Conservation (phyloP, 30 jellyfish, hydroid and myxozoan genomes). For the Phacellophora camtschatica region DNA sequence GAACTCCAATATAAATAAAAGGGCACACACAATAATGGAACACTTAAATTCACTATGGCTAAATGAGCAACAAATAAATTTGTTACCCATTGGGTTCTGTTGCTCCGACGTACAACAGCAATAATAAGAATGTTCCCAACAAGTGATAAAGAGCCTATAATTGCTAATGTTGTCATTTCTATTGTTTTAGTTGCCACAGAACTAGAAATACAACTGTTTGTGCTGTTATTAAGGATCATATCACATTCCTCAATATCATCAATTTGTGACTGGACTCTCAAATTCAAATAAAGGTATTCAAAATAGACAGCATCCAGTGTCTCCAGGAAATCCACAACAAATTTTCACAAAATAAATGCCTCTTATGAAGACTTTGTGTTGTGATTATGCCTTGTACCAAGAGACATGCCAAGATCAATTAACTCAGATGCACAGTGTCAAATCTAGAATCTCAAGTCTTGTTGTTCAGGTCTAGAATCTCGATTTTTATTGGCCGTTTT, state of each 20-base stretch:
- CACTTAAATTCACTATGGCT: constrained; percentile 65
- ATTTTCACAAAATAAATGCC: too few relatives aligned
- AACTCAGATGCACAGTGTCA: too few relatives aligned
- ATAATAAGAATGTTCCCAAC: constrained; percentile 69
- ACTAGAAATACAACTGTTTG: background rate
- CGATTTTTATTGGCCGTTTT: too few relatives aligned
- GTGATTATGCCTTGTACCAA: too few relatives aligned
- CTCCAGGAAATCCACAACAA: too few relatives aligned
- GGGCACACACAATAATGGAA: constrained; percentile 70
- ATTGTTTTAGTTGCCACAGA: background rate
- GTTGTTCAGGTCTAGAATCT: too few relatives aligned
- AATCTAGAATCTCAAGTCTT: too few relatives aligned
- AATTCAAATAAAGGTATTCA: background rate
- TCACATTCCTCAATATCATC: constrained; percentile 1
- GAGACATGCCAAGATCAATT: too few relatives aligned
- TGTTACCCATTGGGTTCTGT: constrained; percentile 83
- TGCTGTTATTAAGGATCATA: constrained; percentile 34
- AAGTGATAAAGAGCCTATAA: constrained; percentile 36
- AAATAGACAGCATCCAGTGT: background rate
- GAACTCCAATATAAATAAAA: constrained; percentile 61
- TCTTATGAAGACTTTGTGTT: too few relatives aligned
- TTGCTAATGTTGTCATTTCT: constrained; percentile 39
- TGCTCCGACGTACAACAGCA: constrained; percentile 75
- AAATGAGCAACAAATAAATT: constrained; percentile 82
- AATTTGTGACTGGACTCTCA: background rate